A percentile compares a stretch with the other conserved stretches of the same genome.
phyloP scores from a whole-genome alignment of 92 coral and sea anemone genomes.

The Bergia puertoricense region DNA sequence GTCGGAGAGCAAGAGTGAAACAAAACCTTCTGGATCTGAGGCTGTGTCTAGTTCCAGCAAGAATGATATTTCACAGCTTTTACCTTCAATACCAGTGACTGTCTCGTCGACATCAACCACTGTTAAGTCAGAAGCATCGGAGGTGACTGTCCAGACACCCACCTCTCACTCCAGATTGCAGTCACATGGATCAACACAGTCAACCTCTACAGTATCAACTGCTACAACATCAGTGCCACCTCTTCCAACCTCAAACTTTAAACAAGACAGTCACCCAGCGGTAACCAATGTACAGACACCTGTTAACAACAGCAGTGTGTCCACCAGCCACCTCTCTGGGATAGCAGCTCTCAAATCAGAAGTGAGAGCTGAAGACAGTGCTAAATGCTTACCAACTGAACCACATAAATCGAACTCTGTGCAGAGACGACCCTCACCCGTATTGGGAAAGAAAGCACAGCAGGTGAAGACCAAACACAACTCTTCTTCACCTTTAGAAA shows the following conservation, averaged over 20 bases:
- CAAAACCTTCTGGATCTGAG: slow-evolving; percentile 39
- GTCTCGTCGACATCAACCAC: background rate
- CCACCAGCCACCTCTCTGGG: background rate
- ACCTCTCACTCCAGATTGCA: background rate
- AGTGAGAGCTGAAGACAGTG: background rate
- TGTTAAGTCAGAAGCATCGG: background rate
- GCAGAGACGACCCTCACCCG: slow-evolving; percentile 27
- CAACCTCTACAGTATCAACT: slow-evolving; percentile 8
- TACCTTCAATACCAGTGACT: slow-evolving; percentile 35
- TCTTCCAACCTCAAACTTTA: background rate
- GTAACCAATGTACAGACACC: slow-evolving; percentile 16
- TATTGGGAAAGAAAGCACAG: slow-evolving; percentile 25
- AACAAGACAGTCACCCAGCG: slow-evolving; percentile 25
- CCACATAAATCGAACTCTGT: background rate
- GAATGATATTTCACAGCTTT: slow-evolving; percentile 54
- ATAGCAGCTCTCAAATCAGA: background rate
- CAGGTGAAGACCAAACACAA: background rate
- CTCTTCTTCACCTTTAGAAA: background rate
- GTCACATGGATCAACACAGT: background rate
- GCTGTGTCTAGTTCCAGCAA: slow-evolving; percentile 4
- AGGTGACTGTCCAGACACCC: slow-evolving; percentile 1
- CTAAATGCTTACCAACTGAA: background rate
- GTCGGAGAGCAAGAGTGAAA: slow-evolving; percentile 46
- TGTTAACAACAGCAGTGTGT: background rate
- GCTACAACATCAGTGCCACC: background rate